phyloP scores from a whole-genome alignment of 2,113 vertebrate species.

The Isurus oxyrinchus region DNA sequence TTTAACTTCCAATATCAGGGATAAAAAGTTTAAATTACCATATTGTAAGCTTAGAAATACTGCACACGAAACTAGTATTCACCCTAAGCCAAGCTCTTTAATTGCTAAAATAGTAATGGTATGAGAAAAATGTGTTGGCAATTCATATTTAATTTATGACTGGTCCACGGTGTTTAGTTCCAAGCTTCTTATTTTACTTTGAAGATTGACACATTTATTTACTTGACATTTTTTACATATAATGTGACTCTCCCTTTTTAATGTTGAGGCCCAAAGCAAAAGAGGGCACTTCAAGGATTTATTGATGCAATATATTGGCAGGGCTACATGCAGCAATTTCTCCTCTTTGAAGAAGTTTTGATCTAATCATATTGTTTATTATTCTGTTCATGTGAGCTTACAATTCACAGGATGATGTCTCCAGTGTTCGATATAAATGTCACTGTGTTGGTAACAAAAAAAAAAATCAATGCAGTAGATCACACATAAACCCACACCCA shows the following conservation, averaged over 20 bases:
- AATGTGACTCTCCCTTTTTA: background rate
- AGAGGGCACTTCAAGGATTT: background rate
- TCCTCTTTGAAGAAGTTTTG: background rate
- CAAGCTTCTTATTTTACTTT: background rate
- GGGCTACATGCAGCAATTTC: background rate
- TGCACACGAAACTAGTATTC: background rate
- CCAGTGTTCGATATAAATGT: background rate
- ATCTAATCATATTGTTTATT: background rate
- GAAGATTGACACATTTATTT: slow-evolving; percentile 13
- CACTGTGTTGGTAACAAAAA: too few species aligned
- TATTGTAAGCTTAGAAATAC: background rate
- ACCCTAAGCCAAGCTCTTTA: background rate
- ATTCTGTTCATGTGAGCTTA: background rate
- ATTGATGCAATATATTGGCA: background rate
- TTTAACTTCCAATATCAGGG: background rate
- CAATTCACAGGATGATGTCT: background rate
- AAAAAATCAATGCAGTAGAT: background rate
- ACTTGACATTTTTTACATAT: background rate
- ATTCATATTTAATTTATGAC: background rate
- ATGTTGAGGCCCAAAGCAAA: background rate
- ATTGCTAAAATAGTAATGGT: background rate
- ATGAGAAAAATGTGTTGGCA: background rate
- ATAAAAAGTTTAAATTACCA: slow-evolving; percentile 3
- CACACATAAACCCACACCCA: background rate
- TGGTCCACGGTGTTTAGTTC: background rate